These are phyloP conservation scores for Capreolus pygargus DNA, from an alignment of 2,113 vertebrate genomes.

Conservation along the genomic window DNA sequence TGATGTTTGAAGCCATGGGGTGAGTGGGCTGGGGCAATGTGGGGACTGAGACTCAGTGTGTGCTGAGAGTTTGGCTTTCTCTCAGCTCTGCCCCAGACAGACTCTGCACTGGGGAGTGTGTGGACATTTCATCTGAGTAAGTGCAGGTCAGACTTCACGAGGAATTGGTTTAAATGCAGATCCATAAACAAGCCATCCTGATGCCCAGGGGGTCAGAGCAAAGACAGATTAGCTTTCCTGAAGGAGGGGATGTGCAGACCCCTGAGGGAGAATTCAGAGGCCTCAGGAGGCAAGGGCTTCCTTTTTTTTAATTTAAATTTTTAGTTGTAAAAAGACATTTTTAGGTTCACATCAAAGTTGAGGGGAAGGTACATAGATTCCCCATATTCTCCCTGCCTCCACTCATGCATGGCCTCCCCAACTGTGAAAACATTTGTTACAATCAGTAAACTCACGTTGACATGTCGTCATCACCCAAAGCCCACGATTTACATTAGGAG, in stretches of 20 bases:
- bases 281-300: background rate
- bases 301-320: background rate
- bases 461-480: background rate
- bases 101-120: accelerated
- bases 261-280: too few species aligned
- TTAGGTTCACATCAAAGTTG: background rate
- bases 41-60: accelerated
- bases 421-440: background rate
- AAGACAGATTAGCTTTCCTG: background rate
- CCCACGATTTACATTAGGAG: background rate
- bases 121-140: background rate
- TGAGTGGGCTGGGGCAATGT: too few species aligned
- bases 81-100: background rate
- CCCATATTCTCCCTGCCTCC: background rate
- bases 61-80: background rate
- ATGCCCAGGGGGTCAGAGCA: background rate
- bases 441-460: background rate
- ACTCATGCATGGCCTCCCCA: too few species aligned
- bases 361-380: background rate
- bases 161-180: background rate
- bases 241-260: accelerated
- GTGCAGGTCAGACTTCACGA: background rate
- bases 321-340: background rate
- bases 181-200: background rate
- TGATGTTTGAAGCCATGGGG: too few species aligned